Evolutionary conservation across 2,888 invertebrate genomes (phyloP).

Genomic region (Scaptomyza flava): DNA sequence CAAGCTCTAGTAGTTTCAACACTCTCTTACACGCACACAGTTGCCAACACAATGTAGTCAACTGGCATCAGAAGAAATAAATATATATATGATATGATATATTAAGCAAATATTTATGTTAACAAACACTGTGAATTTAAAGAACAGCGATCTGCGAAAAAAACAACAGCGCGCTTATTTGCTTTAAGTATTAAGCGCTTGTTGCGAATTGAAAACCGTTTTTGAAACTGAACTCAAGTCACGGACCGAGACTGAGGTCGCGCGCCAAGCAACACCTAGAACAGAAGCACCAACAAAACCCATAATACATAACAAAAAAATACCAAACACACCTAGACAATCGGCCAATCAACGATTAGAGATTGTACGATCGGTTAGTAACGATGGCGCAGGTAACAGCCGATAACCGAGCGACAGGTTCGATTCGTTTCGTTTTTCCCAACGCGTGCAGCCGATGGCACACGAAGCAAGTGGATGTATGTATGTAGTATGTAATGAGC

Average conservation of each 20-base stretch:
- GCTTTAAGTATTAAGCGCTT: slow-evolving; percentile 68
- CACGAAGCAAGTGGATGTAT: slow-evolving; percentile 4
- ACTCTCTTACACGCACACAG: slow-evolving; percentile 27
- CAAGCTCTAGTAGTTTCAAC: slow-evolving; percentile 63
- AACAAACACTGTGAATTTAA: slow-evolving; percentile 64
- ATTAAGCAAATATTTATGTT: slow-evolving; percentile 69
- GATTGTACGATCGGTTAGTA: slow-evolving; percentile 22
- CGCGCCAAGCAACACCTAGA: slow-evolving; percentile 48
- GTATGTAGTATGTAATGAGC: slow-evolving; percentile 45
- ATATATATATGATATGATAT: slow-evolving; percentile 54
- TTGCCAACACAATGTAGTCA: slow-evolving; percentile 43
- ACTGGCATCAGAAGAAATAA: slow-evolving; percentile 49
- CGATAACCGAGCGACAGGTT: slow-evolving; percentile 20
- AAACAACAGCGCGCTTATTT: slow-evolving; percentile 65
- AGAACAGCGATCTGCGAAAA: slow-evolving; percentile 64
- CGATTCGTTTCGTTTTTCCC: slow-evolving; percentile 5
- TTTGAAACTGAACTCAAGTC: slow-evolving; percentile 54
- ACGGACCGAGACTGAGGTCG: slow-evolving; percentile 57
- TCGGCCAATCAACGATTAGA: slow-evolving; percentile 29
- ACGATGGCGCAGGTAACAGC: slow-evolving; percentile 30
- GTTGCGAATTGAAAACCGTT: slow-evolving; percentile 73
- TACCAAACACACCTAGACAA: slow-evolving; percentile 34
- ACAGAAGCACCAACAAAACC: slow-evolving; percentile 23
- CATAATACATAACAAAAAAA: background rate
- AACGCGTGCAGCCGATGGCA: background rate